These are phyloP conservation scores for Pachycephala philippinensis DNA, from an alignment of 2,113 vertebrate genomes.

Conservation along the genomic window DNA sequence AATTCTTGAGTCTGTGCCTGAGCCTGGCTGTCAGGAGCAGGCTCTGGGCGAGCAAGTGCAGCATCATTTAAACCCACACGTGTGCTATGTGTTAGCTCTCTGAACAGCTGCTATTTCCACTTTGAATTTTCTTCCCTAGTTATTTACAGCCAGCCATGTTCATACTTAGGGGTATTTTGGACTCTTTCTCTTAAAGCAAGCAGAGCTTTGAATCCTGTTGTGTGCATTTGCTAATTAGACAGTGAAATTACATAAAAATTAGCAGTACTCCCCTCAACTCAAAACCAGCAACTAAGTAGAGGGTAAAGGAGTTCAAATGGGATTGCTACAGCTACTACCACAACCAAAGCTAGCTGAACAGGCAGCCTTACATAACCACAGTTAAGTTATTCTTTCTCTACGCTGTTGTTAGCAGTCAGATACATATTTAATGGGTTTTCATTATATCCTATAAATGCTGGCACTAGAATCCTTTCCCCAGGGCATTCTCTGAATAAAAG, in stretches of 20 bases:
- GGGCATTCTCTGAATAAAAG: slow-evolving; percentile 72
- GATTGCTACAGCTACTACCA: not conserved
- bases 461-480: slow-evolving; percentile 71
- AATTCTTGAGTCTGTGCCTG: not conserved
- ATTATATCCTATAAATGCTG: slow-evolving; percentile 78
- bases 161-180: not conserved
- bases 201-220: not conserved
- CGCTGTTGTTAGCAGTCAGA: slow-evolving; percentile 65
- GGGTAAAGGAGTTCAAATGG: not conserved
- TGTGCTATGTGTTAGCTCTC: not conserved
- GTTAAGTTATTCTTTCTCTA: slow-evolving; percentile 42
- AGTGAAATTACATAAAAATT: not conserved
- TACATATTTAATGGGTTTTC: slow-evolving; percentile 82
- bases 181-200: not conserved
- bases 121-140: not conserved
- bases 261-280: not conserved
- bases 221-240: not conserved
- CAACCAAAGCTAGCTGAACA: not conserved
- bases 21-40: not conserved
- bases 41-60: not conserved
- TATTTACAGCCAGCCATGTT: not conserved
- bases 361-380: slow-evolving; percentile 32
- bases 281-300: not conserved
- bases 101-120: not conserved
- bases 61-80: rapidly evolving